phyloP scores from a whole-genome alignment of 2,888 invertebrate genomes.

The Microchrysa polita region DNA sequence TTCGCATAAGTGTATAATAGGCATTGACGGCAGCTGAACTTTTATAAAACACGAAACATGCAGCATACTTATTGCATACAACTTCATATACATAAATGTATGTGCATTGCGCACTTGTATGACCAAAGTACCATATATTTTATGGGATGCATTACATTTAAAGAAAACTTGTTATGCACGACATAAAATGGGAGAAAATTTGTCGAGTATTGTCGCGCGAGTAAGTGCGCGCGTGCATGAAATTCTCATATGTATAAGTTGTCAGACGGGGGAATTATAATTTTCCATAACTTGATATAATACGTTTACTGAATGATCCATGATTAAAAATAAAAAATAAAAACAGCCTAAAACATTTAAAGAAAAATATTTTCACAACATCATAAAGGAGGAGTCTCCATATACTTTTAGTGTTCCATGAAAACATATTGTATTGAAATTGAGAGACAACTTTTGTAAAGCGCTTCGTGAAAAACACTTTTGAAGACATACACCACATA shows the following conservation, averaged over 20 bases:
- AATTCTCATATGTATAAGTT: constrained; percentile 9
- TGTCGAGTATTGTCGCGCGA: constrained; percentile 41
- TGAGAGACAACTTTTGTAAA: not conserved
- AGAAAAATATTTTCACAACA: constrained; percentile 6
- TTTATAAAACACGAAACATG: not conserved
- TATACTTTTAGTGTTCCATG: no score
- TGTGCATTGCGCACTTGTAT: no score
- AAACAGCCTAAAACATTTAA: not conserved
- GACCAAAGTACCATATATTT: no score
- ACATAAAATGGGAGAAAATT: constrained; percentile 38
- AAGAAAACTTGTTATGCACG: constrained; percentile 42
- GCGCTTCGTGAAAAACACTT: not conserved
- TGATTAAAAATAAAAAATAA: not conserved
- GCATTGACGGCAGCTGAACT: no score
- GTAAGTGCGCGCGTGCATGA: constrained; percentile 3
- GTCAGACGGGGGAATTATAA: not conserved
- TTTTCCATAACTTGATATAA: not conserved
- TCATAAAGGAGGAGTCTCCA: constrained; percentile 1
- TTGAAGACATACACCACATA: not conserved
- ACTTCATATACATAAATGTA: no score
- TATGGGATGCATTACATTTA: not conserved
- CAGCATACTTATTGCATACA: not conserved
- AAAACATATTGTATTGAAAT: not conserved
- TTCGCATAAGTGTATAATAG: no score
- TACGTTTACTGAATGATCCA: not conserved